Conservation (phyloP, 2,888 invertebrate genomes). For the Corythucha ciliata region DNA sequence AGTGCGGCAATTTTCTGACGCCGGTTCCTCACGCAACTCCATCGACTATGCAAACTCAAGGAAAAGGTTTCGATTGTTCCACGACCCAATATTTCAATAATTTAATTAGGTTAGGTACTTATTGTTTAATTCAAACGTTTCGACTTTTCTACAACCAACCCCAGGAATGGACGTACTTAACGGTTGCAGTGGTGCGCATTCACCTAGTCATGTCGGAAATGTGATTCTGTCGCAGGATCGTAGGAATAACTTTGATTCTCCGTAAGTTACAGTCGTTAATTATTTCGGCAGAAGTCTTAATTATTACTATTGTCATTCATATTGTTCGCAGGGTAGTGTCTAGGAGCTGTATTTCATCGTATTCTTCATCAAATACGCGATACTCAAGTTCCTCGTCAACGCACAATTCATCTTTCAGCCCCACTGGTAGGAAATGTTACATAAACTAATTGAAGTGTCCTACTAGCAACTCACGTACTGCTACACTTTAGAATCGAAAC, state of each 20-base stretch:
- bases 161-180: constrained; percentile 25
- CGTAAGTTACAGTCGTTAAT: constrained; percentile 27
- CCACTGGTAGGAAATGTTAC: no score
- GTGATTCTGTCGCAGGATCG: constrained; percentile 26
- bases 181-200: constrained; percentile 24
- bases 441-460: no score
- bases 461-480: no score
- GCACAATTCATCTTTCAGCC: no score
- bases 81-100: no score
- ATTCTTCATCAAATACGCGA: no score
- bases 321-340: not conserved
- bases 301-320: not conserved
- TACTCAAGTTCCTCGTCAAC: no score
- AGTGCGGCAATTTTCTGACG: constrained; percentile 27
- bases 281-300: not conserved
- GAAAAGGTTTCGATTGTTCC: constrained; percentile 22
- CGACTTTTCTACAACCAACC: constrained; percentile 2
- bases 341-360: no score
- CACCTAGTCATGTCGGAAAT: constrained; percentile 25
- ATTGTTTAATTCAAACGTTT: constrained; percentile 20
- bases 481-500: constrained; percentile 17
- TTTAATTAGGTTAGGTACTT: not conserved
- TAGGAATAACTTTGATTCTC: constrained; percentile 24
- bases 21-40: no score
- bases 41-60: constrained; percentile 26